Evolutionary conservation across 2,797 vertebrate species (phyloP).

Genomic region (Danio jaintianensis): DNA sequence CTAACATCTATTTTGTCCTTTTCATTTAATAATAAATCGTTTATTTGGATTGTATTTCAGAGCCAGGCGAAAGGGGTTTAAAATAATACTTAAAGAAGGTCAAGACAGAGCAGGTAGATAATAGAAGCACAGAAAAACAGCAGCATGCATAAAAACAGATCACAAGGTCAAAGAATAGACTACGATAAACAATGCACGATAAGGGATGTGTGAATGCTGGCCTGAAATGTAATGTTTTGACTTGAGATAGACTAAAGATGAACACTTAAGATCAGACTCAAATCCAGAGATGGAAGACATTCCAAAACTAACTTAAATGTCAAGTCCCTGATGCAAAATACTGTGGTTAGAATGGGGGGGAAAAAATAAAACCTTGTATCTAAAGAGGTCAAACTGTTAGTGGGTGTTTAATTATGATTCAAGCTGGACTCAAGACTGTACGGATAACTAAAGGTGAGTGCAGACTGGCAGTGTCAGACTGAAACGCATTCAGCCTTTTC

Average conservation of each 20-base stretch:
- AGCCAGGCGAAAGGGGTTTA: slow-evolving; percentile 2
- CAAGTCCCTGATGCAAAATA: slow-evolving; percentile 34
- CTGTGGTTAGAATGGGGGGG: slow-evolving; percentile 42
- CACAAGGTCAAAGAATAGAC: slow-evolving; percentile 48
- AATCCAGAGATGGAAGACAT: slow-evolving; percentile 44
- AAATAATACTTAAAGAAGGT: slow-evolving; percentile 33
- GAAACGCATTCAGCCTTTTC: neutral
- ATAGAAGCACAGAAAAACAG: slow-evolving; percentile 6
- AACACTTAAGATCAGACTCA: slow-evolving; percentile 38
- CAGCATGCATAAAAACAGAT: slow-evolving; percentile 40
- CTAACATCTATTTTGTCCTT: no score
- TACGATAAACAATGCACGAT: slow-evolving; percentile 47
- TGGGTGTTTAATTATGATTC: slow-evolving; percentile 51
- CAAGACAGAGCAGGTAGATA: slow-evolving; percentile 39
- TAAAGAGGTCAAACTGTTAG: slow-evolving; percentile 29
- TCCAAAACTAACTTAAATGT: slow-evolving; percentile 22
- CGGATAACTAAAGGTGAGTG: slow-evolving; percentile 54
- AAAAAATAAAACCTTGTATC: slow-evolving; percentile 4
- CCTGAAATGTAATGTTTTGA: slow-evolving; percentile 53
- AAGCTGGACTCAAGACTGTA: slow-evolving; percentile 41
- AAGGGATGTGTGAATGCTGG: slow-evolving; percentile 27
- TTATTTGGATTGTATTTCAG: no score
- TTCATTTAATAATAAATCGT: no score
- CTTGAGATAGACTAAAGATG: slow-evolving; percentile 45
- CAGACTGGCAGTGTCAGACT: slow-evolving; percentile 12